A percentile compares a stretch with the other conserved stretches of the same genome.
Evolutionary conservation across 2,113 vertebrate species (phyloP).

Genomic region (Apeltes quadracus): DNA sequence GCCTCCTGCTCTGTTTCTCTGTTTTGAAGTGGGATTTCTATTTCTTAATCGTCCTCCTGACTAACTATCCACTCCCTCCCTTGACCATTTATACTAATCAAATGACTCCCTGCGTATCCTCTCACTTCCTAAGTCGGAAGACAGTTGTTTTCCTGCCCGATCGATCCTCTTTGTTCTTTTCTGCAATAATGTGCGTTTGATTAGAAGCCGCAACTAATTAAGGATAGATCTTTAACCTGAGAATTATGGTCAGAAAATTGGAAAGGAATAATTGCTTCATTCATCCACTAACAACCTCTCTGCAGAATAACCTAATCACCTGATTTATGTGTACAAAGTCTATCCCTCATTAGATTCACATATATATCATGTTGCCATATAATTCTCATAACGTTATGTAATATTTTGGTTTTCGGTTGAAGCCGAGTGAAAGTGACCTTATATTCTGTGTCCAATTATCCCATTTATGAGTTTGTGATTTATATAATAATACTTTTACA

Average conservation of each 20-base stretch:
- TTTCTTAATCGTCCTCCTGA: conserved; percentile 38
- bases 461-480: conserved; percentile 47
- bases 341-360: conserved; percentile 62
- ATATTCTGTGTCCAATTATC: conserved; percentile 39
- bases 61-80: conserved; percentile 17
- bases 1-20: conserved; percentile 42
- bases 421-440: conserved; percentile 11
- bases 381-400: conserved; percentile 53
- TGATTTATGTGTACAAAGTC: conserved; percentile 68
- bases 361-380: conserved; percentile 55
- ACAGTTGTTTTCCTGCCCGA: conserved; percentile 44
- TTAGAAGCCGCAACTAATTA: conserved; percentile 54
- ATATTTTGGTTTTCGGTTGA: conserved; percentile 43
- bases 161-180: conserved; percentile 50
- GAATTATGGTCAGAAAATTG: conserved; percentile 70
- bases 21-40: conserved; percentile 55
- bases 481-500: conserved; percentile 28
- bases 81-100: conserved; percentile 29
- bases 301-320: conserved; percentile 55
- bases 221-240: conserved; percentile 63
- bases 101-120: conserved; percentile 19
- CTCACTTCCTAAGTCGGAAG: conserved; percentile 35
- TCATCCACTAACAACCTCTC: conserved; percentile 47
- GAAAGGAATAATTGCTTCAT: conserved; percentile 65
- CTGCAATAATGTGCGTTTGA: conserved; percentile 56